A percentile compares a stretch with the other conserved stretches of the same genome.
These are phyloP conservation scores for Cybosia mesomella DNA, from an alignment of 2,888 invertebrate species.

Conservation along the genomic window DNA sequence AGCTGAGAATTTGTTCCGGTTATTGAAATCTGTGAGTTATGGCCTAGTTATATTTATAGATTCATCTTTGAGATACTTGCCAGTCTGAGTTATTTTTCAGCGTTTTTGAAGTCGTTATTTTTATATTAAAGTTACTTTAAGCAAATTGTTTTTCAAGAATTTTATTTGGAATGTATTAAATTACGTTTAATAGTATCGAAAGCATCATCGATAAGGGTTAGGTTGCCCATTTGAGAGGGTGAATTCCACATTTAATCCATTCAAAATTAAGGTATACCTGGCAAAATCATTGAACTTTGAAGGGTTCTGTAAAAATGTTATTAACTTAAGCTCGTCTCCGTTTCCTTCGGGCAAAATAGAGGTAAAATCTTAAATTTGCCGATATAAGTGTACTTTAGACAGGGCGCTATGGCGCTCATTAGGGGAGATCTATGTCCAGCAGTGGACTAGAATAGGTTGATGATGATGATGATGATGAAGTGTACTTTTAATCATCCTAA, in stretches of 20 bases:
- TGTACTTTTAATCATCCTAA: no score
- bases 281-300: not conserved
- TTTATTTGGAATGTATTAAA: not conserved
- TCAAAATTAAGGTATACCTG: not conserved
- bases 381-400: no score
- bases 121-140: constrained; percentile 17
- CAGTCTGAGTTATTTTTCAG: constrained; percentile 33
- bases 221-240: not conserved
- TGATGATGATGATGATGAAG: no score
- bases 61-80: constrained; percentile 46
- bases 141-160: not conserved
- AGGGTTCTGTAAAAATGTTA: not conserved
- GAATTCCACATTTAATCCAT: not conserved
- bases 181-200: not conserved
- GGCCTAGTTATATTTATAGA: constrained; percentile 40
- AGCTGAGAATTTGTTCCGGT: constrained; percentile 53
- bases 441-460: no score
- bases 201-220: not conserved
- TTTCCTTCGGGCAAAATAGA: no score
- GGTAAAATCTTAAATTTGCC: no score
- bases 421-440: no score
- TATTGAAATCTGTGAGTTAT: constrained; percentile 67
- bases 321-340: not conserved
- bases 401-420: no score
- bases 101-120: constrained; percentile 20